These are phyloP conservation scores for Hucho hucho DNA, from an alignment of 2,113 vertebrate genomes.

Conservation along the genomic window DNA sequence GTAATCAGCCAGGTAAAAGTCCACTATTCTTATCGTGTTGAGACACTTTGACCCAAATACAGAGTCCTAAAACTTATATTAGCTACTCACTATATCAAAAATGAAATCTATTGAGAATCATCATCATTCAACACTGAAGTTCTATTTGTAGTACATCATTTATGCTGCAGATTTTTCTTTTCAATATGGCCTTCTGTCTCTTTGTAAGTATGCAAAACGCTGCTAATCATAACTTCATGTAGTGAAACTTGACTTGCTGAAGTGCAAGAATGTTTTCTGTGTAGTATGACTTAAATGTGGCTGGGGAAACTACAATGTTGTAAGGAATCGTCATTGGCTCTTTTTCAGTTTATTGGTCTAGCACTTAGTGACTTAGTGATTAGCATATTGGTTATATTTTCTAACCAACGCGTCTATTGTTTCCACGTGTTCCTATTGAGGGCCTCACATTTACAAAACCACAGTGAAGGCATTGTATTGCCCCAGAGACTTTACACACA, in stretches of 20 bases:
- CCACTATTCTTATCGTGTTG: slow-evolving; percentile 56
- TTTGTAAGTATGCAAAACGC: not conserved
- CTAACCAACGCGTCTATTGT: slow-evolving; percentile 61
- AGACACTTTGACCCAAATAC: slow-evolving; percentile 32
- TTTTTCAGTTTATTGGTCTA: not conserved
- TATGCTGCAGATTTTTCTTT: not conserved
- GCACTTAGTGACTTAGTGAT: slow-evolving; percentile 37
- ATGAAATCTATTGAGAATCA: not conserved
- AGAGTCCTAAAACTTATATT: not conserved
- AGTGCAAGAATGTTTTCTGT: not conserved
- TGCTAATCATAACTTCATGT: too few species aligned
- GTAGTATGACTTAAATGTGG: not conserved
- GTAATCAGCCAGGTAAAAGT: slow-evolving; percentile 68
- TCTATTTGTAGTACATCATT: not conserved
- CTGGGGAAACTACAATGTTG: not conserved
- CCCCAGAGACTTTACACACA: slow-evolving; percentile 58
- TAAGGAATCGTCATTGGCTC: not conserved
- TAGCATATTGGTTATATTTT: slow-evolving; percentile 44
- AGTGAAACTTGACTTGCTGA: too few species aligned
- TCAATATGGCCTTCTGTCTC: not conserved
- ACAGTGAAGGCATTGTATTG: slow-evolving; percentile 66
- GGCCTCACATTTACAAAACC: slow-evolving; percentile 64
- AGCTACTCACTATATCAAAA: not conserved
- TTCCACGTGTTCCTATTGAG: slow-evolving; percentile 46
- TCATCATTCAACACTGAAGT: not conserved